Base-by-base conservation (phyloP, 2,113 vertebrate genomes). In the Helogale parvula region DNA sequence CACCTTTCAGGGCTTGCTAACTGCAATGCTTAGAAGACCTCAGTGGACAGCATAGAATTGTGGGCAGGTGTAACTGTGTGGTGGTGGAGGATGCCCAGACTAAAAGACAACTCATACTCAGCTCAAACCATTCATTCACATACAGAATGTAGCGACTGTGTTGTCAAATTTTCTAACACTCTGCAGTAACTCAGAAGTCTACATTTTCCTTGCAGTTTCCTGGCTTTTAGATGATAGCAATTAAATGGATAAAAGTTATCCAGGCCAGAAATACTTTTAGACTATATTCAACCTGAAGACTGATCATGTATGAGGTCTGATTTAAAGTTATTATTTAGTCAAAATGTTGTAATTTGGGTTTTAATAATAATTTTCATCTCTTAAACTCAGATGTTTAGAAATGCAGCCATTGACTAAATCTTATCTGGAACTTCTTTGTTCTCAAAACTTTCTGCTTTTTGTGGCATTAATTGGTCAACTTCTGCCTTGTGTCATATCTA, bases 81-180 rank as follows among this genome's bases (percentile, higher is more conserved):
- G 3, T 9, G 52, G 31, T 29, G 25, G 35, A 29, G 2, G 31
- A 19, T 7, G 16, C 41, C 8, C 17, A 68, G 21, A 15, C 17
- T 45, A 41, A 45, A 41, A 9, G 15, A 21, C 17, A 83, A 25
- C 17, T 76, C n/a, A 13, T 31, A 45, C 19, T 16, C 38, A 90
- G 29, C 21, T 52, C 11, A 66, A 27, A 5, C 9, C 5, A 45
- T 6, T 68, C 66, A 35, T 3, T 57, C 33, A 1, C 33, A 9
- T 27, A 77, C 65, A 16, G 7, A 94, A 17, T 33, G 0, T 12
- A 65, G 57, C 69, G 1, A 0, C 7, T 19, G 2, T 16, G 4
- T 45, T 41, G 8, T 7, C 23, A 76, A 45, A 31, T 72, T 77
- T 47, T 74, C 12, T 79, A 41, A 50, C 50, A 60, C 52, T 63